A percentile compares a stretch with the other conserved stretches of the same genome.
Evolutionary conservation across 2,888 invertebrate species (phyloP).

Genomic region (Congeria kusceri): DNA sequence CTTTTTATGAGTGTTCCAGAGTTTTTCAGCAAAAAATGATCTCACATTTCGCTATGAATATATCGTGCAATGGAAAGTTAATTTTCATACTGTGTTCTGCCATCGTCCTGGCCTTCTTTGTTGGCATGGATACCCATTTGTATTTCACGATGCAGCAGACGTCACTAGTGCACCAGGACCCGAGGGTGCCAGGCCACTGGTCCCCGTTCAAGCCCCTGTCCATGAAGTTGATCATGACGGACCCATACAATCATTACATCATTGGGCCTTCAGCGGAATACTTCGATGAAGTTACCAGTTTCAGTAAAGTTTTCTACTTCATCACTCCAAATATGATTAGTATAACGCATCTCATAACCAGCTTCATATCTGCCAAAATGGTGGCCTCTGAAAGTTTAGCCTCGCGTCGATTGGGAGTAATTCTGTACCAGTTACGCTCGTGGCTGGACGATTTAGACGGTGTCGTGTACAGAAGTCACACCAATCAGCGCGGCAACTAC

Average conservation of each 20-base stretch:
- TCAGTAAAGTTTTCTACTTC: conserved; percentile 87
- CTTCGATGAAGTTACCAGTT: conserved; percentile 88
- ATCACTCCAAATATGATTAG: conserved; percentile 95
- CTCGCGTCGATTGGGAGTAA: conserved; percentile 90
- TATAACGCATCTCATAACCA: conserved; percentile 91
- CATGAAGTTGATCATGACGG: conserved; percentile 93
- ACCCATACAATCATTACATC: conserved; percentile 93
- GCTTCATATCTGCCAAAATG: conserved; percentile 90
- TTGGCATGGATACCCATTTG: conserved; percentile 71
- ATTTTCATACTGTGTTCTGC: conserved; percentile 43
- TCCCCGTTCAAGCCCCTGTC: conserved; percentile 87
- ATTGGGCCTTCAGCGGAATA: conserved; percentile 92
- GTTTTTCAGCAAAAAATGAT: conserved; percentile 35
- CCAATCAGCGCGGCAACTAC: conserved; percentile 63
- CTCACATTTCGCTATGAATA: conserved; percentile 46
- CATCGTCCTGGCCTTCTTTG: conserved; percentile 55
- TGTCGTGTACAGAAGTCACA: conserved; percentile 91
- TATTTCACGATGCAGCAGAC: conserved; percentile 65
- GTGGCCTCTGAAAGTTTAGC: conserved; percentile 91
- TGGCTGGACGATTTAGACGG: conserved; percentile 95
- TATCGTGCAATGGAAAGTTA: conserved; percentile 49
- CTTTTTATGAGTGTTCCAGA: too few relatives aligned
- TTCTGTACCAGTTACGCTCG: conserved; percentile 92
- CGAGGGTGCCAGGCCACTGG: conserved; percentile 40
- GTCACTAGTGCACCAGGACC: conserved; percentile 47